Evolutionary conservation across 2,797 vertebrate species (phyloP).

Genomic region (Remorina albescens): DNA sequence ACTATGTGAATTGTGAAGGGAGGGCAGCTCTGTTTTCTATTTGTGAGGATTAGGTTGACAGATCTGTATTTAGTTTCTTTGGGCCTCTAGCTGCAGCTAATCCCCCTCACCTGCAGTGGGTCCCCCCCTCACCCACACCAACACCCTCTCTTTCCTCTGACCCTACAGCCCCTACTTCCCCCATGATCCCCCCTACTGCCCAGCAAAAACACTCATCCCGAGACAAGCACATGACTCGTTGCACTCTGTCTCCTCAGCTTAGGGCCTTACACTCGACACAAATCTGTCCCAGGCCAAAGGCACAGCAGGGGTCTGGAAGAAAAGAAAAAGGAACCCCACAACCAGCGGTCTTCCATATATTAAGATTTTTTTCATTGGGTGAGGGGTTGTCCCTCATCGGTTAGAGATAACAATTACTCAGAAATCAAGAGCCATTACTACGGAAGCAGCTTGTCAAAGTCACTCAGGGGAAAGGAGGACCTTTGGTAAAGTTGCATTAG

Average conservation of each 20-base stretch:
- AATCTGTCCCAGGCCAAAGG: conserved; percentile 77
- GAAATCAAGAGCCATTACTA: conserved; percentile 84
- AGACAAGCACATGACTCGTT: conserved; percentile 86
- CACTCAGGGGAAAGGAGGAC: conserved; percentile 80
- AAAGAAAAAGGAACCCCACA: conserved; percentile 74
- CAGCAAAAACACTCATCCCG: conserved; percentile 85
- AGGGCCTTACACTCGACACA: conserved; percentile 83
- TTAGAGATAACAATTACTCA: conserved; percentile 86
- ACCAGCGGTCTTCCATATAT: conserved; percentile 77
- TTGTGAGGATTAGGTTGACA: conserved; percentile 89
- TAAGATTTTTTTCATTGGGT: conserved; percentile 72
- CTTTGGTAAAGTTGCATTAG: conserved; percentile 81
- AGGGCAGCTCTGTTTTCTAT: conserved; percentile 87
- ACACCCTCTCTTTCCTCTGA: conserved; percentile 77
- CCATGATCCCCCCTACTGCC: conserved; percentile 64
- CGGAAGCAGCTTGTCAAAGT: conserved; percentile 86
- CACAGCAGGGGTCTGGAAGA: conserved; percentile 78
- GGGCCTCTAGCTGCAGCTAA: conserved; percentile 87
- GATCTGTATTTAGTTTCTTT: conserved; percentile 89
- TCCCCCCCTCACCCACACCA: conserved; percentile 56
- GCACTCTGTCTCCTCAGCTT: conserved; percentile 85
- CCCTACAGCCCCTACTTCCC: conserved; percentile 74
- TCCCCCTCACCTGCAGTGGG: conserved; percentile 87
- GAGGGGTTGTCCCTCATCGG: conserved; percentile 76
- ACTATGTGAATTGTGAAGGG: conserved; percentile 78